Conservation (phyloP, 2,888 invertebrate species). For the Hypsopygia costalis region DNA sequence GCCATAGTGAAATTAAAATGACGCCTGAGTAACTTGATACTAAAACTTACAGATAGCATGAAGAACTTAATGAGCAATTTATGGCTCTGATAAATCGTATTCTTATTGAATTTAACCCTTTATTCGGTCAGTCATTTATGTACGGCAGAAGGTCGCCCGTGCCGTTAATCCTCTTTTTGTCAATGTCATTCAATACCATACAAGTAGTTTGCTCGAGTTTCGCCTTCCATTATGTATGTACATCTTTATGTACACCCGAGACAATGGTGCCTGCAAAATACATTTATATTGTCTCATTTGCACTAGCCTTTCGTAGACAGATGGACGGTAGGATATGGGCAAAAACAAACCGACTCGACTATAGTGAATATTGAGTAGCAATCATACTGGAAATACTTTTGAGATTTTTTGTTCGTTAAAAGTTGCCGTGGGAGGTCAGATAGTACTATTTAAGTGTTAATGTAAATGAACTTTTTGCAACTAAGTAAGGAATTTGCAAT, state of each 20-base stretch:
- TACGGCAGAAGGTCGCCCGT: conserved; percentile 23
- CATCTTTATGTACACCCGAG: conserved; percentile 28
- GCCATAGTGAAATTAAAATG: too few species aligned
- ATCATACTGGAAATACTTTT: conserved; percentile 7
- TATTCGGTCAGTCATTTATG: conserved; percentile 21
- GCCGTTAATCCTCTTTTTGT: conserved; percentile 28
- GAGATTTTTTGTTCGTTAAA: conserved; percentile 8
- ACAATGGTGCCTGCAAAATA: conserved; percentile 25
- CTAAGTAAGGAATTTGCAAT: too few species aligned
- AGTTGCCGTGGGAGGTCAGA: conserved; percentile 6
- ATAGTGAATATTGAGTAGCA: conserved; percentile 10
- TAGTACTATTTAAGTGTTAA: background rate
- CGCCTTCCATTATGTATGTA: conserved; percentile 25
- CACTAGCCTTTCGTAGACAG: conserved; percentile 13
- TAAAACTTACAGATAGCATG: too few species aligned
- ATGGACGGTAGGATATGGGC: conserved; percentile 1
- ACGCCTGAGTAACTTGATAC: too few species aligned
- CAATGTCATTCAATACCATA: conserved; percentile 27
- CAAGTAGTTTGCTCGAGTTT: conserved; percentile 31
- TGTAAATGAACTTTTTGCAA: too few species aligned
- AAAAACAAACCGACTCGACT: conserved; percentile 7
- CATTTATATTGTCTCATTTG: conserved; percentile 21
- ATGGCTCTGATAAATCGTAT: conserved; percentile 9
- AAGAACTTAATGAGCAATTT: conserved; percentile 9
- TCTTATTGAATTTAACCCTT: conserved; percentile 26